Evolutionary conservation across 1,140 invertebrate genomes (phyloP).

Genomic region (Cydia splendana): DNA sequence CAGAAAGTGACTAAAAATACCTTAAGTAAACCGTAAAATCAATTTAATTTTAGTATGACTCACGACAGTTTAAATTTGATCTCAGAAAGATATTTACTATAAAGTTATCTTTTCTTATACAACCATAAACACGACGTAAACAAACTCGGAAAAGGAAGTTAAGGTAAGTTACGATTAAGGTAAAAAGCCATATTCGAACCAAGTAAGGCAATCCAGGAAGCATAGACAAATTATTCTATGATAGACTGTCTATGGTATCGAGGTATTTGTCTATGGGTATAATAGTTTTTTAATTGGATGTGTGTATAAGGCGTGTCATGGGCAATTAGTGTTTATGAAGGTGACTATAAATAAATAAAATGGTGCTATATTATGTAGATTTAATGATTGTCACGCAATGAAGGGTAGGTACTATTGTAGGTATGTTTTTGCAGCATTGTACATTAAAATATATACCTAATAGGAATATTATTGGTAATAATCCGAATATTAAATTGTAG

Average conservation of each 20-base stretch:
- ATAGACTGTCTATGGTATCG: constrained; percentile 7
- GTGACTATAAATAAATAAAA: neutral
- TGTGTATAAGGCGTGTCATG: neutral
- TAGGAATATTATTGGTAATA: too few relatives aligned
- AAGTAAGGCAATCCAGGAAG: neutral
- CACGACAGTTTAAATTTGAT: too few relatives aligned
- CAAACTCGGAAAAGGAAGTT: constrained; percentile 15
- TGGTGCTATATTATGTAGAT: too few relatives aligned
- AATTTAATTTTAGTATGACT: too few relatives aligned
- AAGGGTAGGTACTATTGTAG: too few relatives aligned
- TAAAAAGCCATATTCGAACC: neutral
- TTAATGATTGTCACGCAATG: too few relatives aligned
- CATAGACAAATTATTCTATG: constrained; percentile 18
- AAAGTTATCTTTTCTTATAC: neutral
- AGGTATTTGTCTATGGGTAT: neutral
- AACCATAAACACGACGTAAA: constrained; percentile 1
- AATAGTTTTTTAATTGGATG: constrained; percentile 12
- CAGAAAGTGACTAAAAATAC: too few relatives aligned
- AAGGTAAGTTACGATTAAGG: neutral
- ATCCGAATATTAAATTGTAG: too few relatives aligned
- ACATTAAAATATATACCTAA: too few relatives aligned
- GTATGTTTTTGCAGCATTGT: too few relatives aligned
- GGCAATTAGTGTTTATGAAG: constrained; percentile 7
- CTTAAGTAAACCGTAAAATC: too few relatives aligned
- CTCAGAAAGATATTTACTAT: too few relatives aligned